Conservation (phyloP, 2,888 invertebrate species). For the Eilema griseolum region DNA sequence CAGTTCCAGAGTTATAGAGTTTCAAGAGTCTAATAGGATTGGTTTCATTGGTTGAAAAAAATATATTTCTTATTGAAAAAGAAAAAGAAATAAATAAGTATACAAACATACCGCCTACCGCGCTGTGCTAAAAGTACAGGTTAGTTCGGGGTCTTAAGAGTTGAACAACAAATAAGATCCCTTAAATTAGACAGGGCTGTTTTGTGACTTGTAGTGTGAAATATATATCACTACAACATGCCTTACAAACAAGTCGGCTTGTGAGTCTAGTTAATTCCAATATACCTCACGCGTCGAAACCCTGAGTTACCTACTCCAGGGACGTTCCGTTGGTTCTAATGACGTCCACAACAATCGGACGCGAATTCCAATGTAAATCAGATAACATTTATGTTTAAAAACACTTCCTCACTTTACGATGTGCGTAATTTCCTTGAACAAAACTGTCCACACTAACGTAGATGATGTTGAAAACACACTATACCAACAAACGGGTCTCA, state of each 20-base stretch:
- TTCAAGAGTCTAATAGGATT: too few species aligned
- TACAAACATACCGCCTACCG: too few species aligned
- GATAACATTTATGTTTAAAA: constrained; percentile 17
- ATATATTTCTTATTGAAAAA: too few species aligned
- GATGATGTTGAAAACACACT: constrained; percentile 37
- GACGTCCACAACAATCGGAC: background rate
- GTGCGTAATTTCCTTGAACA: constrained; percentile 40
- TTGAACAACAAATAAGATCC: background rate
- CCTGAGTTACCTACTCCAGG: background rate
- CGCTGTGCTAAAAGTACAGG: too few species aligned
- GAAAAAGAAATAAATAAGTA: too few species aligned
- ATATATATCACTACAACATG: background rate
- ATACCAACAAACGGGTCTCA: constrained; percentile 25
- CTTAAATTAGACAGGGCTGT: background rate
- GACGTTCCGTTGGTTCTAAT: background rate
- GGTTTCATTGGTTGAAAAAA: too few species aligned
- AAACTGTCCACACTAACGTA: constrained; percentile 40
- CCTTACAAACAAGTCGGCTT: background rate
- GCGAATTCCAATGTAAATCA: background rate
- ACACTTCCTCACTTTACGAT: constrained; percentile 27
- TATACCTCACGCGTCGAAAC: background rate
- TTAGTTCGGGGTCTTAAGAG: background rate
- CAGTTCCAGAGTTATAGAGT: too few species aligned
- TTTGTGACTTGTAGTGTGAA: too few species aligned
- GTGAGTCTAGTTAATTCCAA: background rate